phyloP scores from a whole-genome alignment of 2,888 invertebrate species.

The Cryptus viduatorius region DNA sequence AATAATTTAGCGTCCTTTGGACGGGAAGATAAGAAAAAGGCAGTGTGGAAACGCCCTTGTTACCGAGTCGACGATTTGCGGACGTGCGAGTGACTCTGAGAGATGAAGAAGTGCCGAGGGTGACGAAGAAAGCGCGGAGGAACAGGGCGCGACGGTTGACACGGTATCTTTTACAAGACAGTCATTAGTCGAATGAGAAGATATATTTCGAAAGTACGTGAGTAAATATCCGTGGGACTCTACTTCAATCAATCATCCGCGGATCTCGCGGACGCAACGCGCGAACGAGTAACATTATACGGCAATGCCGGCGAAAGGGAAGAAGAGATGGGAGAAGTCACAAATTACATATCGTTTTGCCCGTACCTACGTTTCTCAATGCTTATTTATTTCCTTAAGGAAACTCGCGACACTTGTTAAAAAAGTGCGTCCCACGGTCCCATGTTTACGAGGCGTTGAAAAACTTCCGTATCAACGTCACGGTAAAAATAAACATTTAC shows the following conservation, averaged over 20 bases:
- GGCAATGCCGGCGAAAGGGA: conserved; percentile 23
- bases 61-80: conserved; percentile 26
- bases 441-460: no score
- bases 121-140: conserved; percentile 4
- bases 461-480: no score
- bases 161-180: conserved; percentile 78
- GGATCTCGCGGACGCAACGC: conserved; percentile 59
- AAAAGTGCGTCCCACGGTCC: conserved; percentile 13
- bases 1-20: not conserved
- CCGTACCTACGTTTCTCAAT: conserved; percentile 40
- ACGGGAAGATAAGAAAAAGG: not conserved
- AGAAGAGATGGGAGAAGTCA: conserved; percentile 69
- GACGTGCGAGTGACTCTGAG: conserved; percentile 24
- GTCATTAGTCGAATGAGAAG: conserved; percentile 82
- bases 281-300: conserved; percentile 44
- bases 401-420: conserved; percentile 46
- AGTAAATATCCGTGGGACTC: conserved; percentile 78
- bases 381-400: not conserved
- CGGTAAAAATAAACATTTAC: no score
- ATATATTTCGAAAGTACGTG: conserved; percentile 75
- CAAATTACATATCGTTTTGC: conserved; percentile 78
- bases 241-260: conserved; percentile 82
- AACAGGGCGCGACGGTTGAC: conserved; percentile 75
- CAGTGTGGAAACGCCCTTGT: conserved; percentile 21
- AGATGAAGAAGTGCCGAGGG: not conserved